Conservation (phyloP, 2,797 vertebrate genomes). For the Crocodylus rhombifer region DNA sequence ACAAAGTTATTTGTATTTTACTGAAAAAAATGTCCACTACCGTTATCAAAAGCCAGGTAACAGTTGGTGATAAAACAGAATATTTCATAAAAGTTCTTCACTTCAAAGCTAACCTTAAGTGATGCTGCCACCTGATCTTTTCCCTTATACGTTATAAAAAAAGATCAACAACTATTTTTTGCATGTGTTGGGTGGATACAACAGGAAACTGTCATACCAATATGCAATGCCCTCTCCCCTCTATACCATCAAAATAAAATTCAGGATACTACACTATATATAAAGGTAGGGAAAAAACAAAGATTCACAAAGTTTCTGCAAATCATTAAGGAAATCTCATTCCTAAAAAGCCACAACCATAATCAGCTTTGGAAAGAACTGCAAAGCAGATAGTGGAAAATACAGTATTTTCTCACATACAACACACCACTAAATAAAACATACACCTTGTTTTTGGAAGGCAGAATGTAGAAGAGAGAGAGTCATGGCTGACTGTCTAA, state of each 20-base stretch:
- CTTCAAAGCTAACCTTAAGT: conserved; percentile 42
- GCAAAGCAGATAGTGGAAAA: not conserved
- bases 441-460: not conserved
- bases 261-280: not conserved
- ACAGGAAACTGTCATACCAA: not conserved
- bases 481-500: no score
- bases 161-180: no score
- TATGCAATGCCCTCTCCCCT: not conserved
- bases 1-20: conserved; percentile 25
- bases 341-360: conserved; percentile 40
- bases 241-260: not conserved
- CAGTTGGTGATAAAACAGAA: conserved; percentile 8
- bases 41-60: conserved; percentile 6
- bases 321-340: conserved; percentile 13
- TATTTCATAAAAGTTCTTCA: conserved; percentile 36
- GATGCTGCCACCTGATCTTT: not conserved
- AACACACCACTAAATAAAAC: no score
- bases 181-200: not conserved
- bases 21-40: not conserved
- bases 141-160: not conserved
- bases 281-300: not conserved
- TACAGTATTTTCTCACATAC: not conserved
- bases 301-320: conserved; percentile 44
- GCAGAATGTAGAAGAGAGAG: no score
- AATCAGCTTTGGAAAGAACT: conserved; percentile 21